Evolutionary conservation across 2,888 invertebrate genomes (phyloP).

Genomic region (Sceliomorpha sp.): DNA sequence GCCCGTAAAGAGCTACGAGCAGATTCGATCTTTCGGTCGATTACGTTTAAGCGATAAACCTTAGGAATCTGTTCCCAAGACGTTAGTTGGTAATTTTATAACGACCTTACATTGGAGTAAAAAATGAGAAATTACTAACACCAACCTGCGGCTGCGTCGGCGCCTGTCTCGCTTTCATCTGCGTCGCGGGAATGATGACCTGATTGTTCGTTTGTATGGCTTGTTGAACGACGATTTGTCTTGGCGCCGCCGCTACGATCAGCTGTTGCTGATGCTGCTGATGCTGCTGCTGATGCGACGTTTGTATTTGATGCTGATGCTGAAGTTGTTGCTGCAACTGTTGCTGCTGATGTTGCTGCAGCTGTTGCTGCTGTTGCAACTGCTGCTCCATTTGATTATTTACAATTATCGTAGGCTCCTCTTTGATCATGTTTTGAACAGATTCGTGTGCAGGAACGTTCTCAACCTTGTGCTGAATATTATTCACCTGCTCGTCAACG

Average conservation of each 20-base stretch:
- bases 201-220: constrained; percentile 69
- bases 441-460: constrained; percentile 33
- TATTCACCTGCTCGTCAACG: constrained; percentile 78
- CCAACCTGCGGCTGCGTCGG: constrained; percentile 69
- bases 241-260: constrained; percentile 76
- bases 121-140: too few relatives aligned
- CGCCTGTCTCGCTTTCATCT: constrained; percentile 68
- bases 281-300: constrained; percentile 60
- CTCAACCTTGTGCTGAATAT: constrained; percentile 62
- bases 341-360: constrained; percentile 21
- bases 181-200: constrained; percentile 69
- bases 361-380: constrained; percentile 77
- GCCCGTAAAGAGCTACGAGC: too few relatives aligned
- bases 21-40: too few relatives aligned
- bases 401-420: constrained; percentile 51
- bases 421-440: constrained; percentile 54
- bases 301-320: constrained; percentile 76
- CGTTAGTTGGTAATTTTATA: too few relatives aligned
- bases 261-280: constrained; percentile 79
- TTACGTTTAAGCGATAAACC: too few relatives aligned
- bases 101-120: too few relatives aligned
- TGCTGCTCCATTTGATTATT: constrained; percentile 68
- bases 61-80: too few relatives aligned
- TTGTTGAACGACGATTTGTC: constrained; percentile 70
- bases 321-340: constrained; percentile 2